Evolutionary conservation across 2,888 invertebrate species (phyloP).

Genomic region (Nemoura dubitans): DNA sequence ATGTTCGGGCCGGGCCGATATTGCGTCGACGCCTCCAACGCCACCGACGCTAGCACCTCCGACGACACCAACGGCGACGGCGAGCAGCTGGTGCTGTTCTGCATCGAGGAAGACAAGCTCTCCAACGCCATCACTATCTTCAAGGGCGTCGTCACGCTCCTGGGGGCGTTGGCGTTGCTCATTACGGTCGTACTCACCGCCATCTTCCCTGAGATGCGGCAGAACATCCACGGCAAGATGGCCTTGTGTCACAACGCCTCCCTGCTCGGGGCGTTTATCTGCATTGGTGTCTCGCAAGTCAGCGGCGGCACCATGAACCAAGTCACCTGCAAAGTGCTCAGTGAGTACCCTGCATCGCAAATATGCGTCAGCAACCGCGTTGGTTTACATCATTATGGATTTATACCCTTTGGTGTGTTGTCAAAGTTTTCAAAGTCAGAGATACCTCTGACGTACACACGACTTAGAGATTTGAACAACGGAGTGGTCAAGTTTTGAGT

Average conservation of each 20-base stretch:
- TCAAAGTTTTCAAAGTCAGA: neutral
- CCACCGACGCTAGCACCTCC: neutral
- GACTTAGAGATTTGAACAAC: too few species aligned
- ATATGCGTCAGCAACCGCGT: too few species aligned
- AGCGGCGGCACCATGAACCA: neutral
- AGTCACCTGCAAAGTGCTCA: neutral
- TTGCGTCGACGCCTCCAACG: neutral
- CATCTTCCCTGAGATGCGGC: constrained; percentile 1
- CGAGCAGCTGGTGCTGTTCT: neutral
- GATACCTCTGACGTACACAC: too few species aligned
- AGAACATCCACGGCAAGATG: constrained; percentile 30
- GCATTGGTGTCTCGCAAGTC: neutral
- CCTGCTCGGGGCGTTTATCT: neutral
- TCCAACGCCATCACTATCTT: neutral
- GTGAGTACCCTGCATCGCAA: constrained; percentile 9
- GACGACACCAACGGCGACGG: neutral
- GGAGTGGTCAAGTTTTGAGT: constrained; percentile 36
- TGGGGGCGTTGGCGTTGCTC: neutral
- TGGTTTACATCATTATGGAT: too few species aligned
- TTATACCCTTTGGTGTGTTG: too few species aligned
- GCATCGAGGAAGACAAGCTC: neutral
- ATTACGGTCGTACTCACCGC: neutral
- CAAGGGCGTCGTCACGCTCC: neutral
- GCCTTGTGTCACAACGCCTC: neutral
- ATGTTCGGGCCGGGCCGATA: neutral